phyloP scores from a whole-genome alignment of 2,888 invertebrate genomes.

The Protodeltote pygarga region DNA sequence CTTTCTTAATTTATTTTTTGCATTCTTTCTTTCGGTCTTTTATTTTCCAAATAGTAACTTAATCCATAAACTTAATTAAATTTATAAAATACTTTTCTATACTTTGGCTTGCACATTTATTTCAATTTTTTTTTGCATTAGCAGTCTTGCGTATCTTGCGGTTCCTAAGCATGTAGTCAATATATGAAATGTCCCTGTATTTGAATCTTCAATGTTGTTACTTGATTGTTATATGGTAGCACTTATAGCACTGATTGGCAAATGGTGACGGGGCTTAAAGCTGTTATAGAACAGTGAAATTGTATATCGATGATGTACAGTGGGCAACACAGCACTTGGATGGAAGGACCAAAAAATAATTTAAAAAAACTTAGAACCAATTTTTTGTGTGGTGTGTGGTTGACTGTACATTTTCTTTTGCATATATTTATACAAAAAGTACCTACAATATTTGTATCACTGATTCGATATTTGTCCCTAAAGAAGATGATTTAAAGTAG shows the following conservation, averaged over 20 bases:
- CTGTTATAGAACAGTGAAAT: slow-evolving; percentile 46
- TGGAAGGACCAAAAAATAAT: slow-evolving; percentile 1
- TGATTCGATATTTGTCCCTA: slow-evolving; percentile 8
- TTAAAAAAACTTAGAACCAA: background rate
- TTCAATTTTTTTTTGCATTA: background rate
- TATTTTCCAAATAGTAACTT: too few species aligned
- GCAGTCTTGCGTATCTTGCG: background rate
- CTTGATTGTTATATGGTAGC: slow-evolving; percentile 69
- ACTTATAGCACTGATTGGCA: slow-evolving; percentile 73
- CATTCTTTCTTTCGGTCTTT: too few species aligned
- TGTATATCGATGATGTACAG: slow-evolving; percentile 29
- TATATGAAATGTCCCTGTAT: slow-evolving; percentile 45
- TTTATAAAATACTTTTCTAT: too few species aligned
- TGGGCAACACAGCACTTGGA: slow-evolving; percentile 23
- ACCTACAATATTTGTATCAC: slow-evolving; percentile 22
- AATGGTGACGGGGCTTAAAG: slow-evolving; percentile 74
- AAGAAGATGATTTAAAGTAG: slow-evolving; percentile 10
- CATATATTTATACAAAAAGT: slow-evolving; percentile 19
- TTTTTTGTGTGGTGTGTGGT: slow-evolving; percentile 30
- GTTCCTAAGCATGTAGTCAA: slow-evolving; percentile 18
- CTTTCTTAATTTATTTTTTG: too few species aligned
- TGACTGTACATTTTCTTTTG: slow-evolving; percentile 30
- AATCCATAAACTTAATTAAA: too few species aligned
- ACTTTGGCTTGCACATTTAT: background rate
- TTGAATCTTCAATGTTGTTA: slow-evolving; percentile 56